A percentile compares a stretch with the other conserved stretches of the same genome.
phyloP scores from a whole-genome alignment of 2,797 vertebrate species.

The Manis pentadactyla region DNA sequence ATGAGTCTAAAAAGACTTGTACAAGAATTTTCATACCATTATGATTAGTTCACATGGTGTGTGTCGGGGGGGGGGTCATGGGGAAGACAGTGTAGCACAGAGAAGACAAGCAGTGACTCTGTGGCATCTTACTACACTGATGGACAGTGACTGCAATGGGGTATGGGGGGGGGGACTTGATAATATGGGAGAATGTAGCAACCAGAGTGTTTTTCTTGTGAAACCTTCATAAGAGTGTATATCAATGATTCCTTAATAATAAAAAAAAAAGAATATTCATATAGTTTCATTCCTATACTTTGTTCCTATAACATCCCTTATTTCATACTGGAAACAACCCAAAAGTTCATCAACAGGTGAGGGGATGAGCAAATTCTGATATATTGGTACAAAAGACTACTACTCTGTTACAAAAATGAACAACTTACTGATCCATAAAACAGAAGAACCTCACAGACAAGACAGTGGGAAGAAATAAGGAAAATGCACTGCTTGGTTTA shows the following conservation, averaged over 20 bases:
- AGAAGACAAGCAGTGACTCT: too few relatives aligned
- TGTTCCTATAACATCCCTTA: neutral
- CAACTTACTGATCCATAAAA: neutral
- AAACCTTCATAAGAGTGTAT: too few relatives aligned
- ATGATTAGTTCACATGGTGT: too few relatives aligned
- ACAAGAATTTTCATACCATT: neutral
- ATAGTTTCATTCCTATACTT: neutral
- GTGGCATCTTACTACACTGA: too few relatives aligned
- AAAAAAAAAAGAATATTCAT: neutral
- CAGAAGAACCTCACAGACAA: neutral
- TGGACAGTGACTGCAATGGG: too few relatives aligned
- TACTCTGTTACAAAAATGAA: neutral
- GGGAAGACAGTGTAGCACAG: too few relatives aligned
- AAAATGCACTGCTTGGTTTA: neutral
- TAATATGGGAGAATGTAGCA: too few relatives aligned
- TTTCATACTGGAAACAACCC: neutral
- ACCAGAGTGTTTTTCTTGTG: too few relatives aligned
- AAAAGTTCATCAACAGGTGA: neutral
- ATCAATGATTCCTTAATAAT: too few relatives aligned
- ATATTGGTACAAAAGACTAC: neutral
- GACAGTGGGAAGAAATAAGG: neutral
- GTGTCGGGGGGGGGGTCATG: too few relatives aligned
- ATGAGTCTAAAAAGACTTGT: neutral
- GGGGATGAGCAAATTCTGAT: neutral
- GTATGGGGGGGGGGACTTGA: too few relatives aligned